These are phyloP conservation scores for Herpetotheres cachinnans DNA, from an alignment of 2,113 vertebrate genomes.

Conservation along the genomic window DNA sequence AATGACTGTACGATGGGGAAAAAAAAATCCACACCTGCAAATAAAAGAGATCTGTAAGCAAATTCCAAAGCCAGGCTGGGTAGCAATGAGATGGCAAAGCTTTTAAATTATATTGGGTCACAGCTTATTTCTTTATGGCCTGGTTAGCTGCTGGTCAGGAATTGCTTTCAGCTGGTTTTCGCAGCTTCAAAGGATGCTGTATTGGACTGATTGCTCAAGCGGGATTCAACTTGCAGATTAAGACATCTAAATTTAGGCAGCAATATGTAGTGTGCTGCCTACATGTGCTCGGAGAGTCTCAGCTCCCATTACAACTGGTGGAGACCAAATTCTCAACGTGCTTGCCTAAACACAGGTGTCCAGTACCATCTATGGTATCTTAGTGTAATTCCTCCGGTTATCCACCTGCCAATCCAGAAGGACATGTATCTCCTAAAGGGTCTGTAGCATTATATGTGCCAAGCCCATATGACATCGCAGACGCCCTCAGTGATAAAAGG, in stretches of 20 bases:
- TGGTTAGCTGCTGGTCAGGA: conserved; percentile 36
- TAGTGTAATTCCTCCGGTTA: background rate
- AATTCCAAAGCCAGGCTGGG: conserved; percentile 57
- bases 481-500: background rate
- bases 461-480: background rate
- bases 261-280: background rate
- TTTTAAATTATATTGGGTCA: conserved; percentile 14
- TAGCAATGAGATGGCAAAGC: conserved; percentile 34
- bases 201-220: conserved; percentile 4
- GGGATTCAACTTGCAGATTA: conserved; percentile 18
- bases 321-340: background rate
- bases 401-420: background rate
- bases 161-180: conserved; percentile 32
- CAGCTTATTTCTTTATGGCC: background rate
- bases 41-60: conserved; percentile 53
- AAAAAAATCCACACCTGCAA: conserved; percentile 52
- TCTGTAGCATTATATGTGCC: background rate
- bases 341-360: background rate
- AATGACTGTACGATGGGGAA: conserved; percentile 17
- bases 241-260: background rate
- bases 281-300: background rate
- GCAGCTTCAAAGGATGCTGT: conserved; percentile 30
- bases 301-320: background rate
- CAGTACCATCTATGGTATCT: background rate
- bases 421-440: background rate